Conservation (phyloP, 2,888 invertebrate genomes). For the Apotomis betuletana region DNA sequence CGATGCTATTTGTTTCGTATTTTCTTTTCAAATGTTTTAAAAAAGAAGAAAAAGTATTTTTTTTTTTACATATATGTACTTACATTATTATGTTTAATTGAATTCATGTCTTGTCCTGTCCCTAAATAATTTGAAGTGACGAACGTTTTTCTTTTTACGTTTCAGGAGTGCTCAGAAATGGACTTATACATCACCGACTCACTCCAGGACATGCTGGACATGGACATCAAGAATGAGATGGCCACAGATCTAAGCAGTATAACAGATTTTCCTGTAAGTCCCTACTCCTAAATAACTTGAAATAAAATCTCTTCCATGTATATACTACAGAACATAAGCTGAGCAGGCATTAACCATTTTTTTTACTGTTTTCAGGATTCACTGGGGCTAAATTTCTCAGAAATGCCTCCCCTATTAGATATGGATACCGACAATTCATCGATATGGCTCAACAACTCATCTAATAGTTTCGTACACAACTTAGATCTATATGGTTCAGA, state of each 20-base stretch:
- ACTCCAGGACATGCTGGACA: constrained; percentile 95
- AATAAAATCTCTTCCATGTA: background rate
- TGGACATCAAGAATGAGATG: constrained; percentile 94
- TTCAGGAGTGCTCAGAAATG: constrained; percentile 83
- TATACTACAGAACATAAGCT: background rate
- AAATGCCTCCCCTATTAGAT: constrained; percentile 85
- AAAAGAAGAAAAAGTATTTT: too few relatives aligned
- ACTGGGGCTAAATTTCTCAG: constrained; percentile 85
- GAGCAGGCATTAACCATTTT: background rate
- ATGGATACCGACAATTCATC: constrained; percentile 86
- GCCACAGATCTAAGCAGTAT: constrained; percentile 90
- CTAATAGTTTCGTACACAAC: constrained; percentile 85
- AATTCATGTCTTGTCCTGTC: background rate
- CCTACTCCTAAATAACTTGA: background rate
- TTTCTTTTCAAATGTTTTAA: background rate
- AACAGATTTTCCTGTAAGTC: constrained; percentile 85
- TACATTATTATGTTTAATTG: too few relatives aligned
- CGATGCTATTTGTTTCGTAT: background rate
- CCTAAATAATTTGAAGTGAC: background rate
- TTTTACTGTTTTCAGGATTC: constrained; percentile 75
- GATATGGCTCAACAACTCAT: constrained; percentile 84
- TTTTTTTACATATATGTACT: too few relatives aligned
- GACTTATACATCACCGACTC: constrained; percentile 88
- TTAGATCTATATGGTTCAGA: constrained; percentile 88
- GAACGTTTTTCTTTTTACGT: constrained; percentile 46